These are phyloP conservation scores for Apamea anceps DNA, from an alignment of 2,888 invertebrate species.

Conservation along the genomic window DNA sequence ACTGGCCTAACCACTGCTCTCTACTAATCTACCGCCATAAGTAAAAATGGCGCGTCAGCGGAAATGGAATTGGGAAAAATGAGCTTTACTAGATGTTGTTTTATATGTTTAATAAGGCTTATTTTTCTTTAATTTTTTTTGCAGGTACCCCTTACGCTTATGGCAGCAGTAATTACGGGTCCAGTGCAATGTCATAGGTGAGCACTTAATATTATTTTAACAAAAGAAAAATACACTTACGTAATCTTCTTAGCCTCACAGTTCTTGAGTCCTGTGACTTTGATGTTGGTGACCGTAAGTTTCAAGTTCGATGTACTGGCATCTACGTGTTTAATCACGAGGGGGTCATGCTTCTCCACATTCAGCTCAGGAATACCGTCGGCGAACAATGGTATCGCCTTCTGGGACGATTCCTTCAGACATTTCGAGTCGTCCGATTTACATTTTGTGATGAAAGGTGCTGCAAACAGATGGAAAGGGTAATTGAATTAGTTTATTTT, in stretches of 20 bases:
- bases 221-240: constrained; percentile 59
- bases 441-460: constrained; percentile 75
- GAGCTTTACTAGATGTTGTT: neutral
- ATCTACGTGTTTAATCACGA: constrained; percentile 72
- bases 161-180: no score
- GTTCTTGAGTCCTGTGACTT: constrained; percentile 72
- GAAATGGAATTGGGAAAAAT: neutral
- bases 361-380: constrained; percentile 74
- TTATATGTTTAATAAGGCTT: neutral
- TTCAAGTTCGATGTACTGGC: constrained; percentile 73
- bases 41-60: neutral
- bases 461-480: constrained; percentile 60
- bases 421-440: constrained; percentile 76
- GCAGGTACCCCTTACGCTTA: neutral
- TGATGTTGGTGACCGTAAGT: constrained; percentile 70
- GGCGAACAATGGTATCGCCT: constrained; percentile 68
- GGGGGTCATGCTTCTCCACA: constrained; percentile 75
- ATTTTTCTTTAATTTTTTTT: neutral
- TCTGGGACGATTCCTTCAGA: constrained; percentile 69
- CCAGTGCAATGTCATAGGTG: neutral
- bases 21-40: neutral
- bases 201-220: no score
- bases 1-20: neutral
- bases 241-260: constrained; percentile 73
- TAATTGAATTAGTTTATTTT: constrained; percentile 19